These are phyloP conservation scores for Brachypteracias leptosomus DNA, from an alignment of 2,113 vertebrate species.

Conservation along the genomic window DNA sequence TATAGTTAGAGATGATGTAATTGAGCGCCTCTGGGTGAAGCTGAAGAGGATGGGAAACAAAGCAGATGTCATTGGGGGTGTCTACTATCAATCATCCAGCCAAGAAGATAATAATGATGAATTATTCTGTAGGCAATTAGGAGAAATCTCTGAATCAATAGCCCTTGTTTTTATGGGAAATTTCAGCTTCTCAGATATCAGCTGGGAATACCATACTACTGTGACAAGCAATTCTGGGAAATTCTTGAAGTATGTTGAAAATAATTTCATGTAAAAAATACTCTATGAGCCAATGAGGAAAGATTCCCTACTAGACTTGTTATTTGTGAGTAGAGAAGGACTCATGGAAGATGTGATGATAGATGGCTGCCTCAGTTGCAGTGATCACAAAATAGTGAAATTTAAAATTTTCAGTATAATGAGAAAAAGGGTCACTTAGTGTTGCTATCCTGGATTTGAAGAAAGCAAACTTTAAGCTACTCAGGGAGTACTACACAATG, in stretches of 20 bases:
- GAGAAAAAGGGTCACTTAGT: neutral
- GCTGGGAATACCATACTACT: neutral
- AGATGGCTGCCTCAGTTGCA: neutral
- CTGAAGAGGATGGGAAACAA: neutral
- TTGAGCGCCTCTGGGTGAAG: neutral
- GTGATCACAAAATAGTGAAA: neutral
- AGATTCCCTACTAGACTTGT: neutral
- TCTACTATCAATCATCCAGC: neutral
- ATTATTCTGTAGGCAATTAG: neutral
- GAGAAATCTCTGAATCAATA: neutral
- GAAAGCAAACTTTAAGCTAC: neutral
- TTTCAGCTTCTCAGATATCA: neutral
- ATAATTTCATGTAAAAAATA: neutral
- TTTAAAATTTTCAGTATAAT: neutral
- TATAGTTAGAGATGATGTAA: too few relatives aligned
- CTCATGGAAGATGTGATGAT: neutral
- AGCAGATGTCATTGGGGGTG: neutral
- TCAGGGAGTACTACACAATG: neutral
- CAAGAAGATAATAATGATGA: neutral
- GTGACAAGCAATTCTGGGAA: neutral
- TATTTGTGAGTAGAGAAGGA: neutral
- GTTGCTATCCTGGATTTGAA: neutral
- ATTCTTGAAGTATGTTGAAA: neutral
- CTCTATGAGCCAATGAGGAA: neutral
- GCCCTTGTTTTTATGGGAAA: neutral